phyloP scores from a whole-genome alignment of 2,888 invertebrate species.

The Syritta pipiens region DNA sequence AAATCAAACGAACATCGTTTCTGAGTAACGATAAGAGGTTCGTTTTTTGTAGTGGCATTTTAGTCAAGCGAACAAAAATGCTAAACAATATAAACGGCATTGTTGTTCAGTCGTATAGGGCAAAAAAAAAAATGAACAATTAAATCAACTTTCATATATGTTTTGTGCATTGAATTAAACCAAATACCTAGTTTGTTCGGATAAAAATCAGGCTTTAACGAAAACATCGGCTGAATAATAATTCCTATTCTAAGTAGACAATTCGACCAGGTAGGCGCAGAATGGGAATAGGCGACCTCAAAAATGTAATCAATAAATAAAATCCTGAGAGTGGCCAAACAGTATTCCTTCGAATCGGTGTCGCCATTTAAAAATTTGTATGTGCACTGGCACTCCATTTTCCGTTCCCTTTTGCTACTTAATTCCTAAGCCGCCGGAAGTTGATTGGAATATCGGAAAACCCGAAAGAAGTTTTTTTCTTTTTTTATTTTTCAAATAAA shows the following conservation, averaged over 20 bases:
- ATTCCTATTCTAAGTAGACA: conserved; percentile 15
- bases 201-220: too few relatives aligned
- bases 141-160: neutral
- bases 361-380: conserved; percentile 14
- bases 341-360: neutral
- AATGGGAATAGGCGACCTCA: too few relatives aligned
- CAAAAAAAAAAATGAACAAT: too few relatives aligned
- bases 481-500: neutral
- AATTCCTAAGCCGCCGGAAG: conserved; percentile 42
- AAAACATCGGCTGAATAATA: conserved; percentile 25
- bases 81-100: too few relatives aligned
- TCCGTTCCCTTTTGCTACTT: conserved; percentile 36
- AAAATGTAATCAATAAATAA: conserved; percentile 42
- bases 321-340: conserved; percentile 34
- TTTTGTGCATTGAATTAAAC: too few relatives aligned
- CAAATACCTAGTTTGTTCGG: too few relatives aligned
- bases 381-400: conserved; percentile 20
- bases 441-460: conserved; percentile 23
- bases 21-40: too few relatives aligned
- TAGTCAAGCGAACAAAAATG: too few relatives aligned
- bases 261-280: too few relatives aligned
- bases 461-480: neutral
- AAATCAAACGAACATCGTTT: too few relatives aligned
- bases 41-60: too few relatives aligned
- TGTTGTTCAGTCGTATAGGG: too few relatives aligned